A percentile compares a stretch with the other conserved stretches of the same genome.
These are phyloP conservation scores for Cherax quadricarinatus DNA, from an alignment of 1,140 invertebrate species.

Conservation along the genomic window DNA sequence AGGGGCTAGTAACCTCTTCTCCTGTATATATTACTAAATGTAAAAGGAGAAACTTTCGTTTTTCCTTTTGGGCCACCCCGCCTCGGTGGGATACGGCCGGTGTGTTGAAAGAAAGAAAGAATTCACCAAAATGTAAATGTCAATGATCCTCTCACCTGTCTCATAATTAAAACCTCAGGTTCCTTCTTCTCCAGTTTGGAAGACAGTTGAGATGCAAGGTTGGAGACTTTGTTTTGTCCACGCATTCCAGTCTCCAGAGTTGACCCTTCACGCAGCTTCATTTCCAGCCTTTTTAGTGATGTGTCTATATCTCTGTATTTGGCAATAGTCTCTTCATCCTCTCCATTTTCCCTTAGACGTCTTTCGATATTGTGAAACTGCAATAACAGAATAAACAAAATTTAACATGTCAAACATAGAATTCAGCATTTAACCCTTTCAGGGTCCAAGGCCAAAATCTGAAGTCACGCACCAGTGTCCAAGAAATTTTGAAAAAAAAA, in stretches of 20 bases:
- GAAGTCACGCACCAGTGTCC: too few relatives aligned
- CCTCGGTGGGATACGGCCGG: too few relatives aligned
- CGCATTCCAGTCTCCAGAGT: constrained; percentile 82
- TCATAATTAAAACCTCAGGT: constrained; percentile 45
- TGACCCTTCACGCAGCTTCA: constrained; percentile 88
- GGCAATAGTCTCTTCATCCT: constrained; percentile 75
- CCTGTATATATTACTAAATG: too few relatives aligned
- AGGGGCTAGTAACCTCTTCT: too few relatives aligned
- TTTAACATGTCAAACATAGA: too few relatives aligned
- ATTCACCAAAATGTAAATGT: background rate
- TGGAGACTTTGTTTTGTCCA: constrained; percentile 90
- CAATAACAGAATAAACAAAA: background rate
- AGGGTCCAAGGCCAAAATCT: too few relatives aligned
- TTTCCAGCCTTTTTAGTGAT: constrained; percentile 87
- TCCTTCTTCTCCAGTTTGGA: constrained; percentile 79
- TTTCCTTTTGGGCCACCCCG: too few relatives aligned
- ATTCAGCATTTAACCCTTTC: too few relatives aligned
- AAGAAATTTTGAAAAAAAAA: too few relatives aligned
- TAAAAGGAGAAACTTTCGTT: too few relatives aligned
- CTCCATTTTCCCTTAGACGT: constrained; percentile 82
- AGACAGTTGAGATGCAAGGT: constrained; percentile 88
- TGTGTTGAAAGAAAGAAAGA: too few relatives aligned
- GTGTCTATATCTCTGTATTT: constrained; percentile 88
- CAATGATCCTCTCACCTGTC: constrained; percentile 47
- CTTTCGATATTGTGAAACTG: constrained; percentile 88